A percentile compares a stretch with the other conserved stretches of the same genome.
These are phyloP conservation scores for Anguilla rostrata DNA, from an alignment of 2,113 vertebrate species.

Conservation along the genomic window DNA sequence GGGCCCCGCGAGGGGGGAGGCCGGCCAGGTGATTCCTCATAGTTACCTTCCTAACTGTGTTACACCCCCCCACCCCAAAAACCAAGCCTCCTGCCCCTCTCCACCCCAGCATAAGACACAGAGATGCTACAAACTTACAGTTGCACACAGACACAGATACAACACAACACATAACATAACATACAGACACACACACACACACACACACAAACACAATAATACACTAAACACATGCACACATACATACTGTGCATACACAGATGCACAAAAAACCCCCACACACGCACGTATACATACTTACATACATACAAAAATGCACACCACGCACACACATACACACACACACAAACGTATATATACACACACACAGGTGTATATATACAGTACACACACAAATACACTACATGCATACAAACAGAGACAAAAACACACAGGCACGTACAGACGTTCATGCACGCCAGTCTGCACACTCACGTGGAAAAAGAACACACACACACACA, in stretches of 20 bases:
- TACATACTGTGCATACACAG: not conserved
- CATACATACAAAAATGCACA: not conserved
- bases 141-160: constrained; percentile 53
- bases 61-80: constrained; percentile 46
- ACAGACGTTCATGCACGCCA: not conserved
- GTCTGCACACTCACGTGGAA: not conserved
- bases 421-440: not conserved
- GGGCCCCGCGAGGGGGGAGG: constrained; percentile 50
- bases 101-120: constrained; percentile 37
- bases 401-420: constrained; percentile 22
- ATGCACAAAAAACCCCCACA: too few relatives aligned
- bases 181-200: constrained; percentile 36
- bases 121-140: constrained; percentile 33
- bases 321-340: not conserved
- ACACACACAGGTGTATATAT: too few relatives aligned
- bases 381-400: too few relatives aligned
- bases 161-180: constrained; percentile 37
- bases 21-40: constrained; percentile 69
- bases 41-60: constrained; percentile 78
- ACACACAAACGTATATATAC: too few relatives aligned
- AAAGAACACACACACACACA: not conserved
- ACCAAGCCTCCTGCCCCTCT: not conserved
- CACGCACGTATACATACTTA: not conserved
- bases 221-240: not conserved
- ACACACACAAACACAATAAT: not conserved